Evolutionary conservation across 2,888 invertebrate genomes (phyloP).

Genomic region (Apamea anceps): DNA sequence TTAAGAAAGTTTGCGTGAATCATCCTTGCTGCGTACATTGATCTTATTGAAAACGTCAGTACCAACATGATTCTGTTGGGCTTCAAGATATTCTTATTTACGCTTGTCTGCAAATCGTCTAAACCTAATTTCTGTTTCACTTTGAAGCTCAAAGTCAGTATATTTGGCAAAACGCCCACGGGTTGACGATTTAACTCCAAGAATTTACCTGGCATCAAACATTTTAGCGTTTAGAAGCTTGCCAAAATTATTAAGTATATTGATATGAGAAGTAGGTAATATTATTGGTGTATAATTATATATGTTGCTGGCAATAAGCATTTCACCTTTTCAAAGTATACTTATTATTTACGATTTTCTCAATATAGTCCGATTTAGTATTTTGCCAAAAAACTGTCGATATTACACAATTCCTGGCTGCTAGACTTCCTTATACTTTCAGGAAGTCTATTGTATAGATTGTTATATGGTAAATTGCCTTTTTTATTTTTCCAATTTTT

Average conservation of each 20-base stretch:
- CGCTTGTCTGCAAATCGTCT: conserved; percentile 39
- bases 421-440: neutral
- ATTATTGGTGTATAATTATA: neutral
- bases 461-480: neutral
- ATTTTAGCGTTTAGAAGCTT: conserved; percentile 35
- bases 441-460: conserved; percentile 3
- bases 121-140: conserved; percentile 44
- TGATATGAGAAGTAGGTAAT: conserved; percentile 26
- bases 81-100: conserved; percentile 44
- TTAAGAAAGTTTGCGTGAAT: neutral
- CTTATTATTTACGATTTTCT: neutral
- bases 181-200: conserved; percentile 34
- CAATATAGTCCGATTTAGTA: neutral
- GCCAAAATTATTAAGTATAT: conserved; percentile 50
- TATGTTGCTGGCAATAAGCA: too few relatives aligned
- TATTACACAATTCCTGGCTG: conserved; percentile 19
- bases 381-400: conserved; percentile 6
- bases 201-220: conserved; percentile 56
- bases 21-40: neutral
- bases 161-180: conserved; percentile 51
- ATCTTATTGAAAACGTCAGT: conserved; percentile 14
- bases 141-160: conserved; percentile 8
- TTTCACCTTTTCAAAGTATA: neutral
- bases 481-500: conserved; percentile 3
- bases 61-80: conserved; percentile 18